Evolutionary conservation across 2,797 vertebrate genomes (phyloP).

Genomic region (Premnoplex brunnescens): DNA sequence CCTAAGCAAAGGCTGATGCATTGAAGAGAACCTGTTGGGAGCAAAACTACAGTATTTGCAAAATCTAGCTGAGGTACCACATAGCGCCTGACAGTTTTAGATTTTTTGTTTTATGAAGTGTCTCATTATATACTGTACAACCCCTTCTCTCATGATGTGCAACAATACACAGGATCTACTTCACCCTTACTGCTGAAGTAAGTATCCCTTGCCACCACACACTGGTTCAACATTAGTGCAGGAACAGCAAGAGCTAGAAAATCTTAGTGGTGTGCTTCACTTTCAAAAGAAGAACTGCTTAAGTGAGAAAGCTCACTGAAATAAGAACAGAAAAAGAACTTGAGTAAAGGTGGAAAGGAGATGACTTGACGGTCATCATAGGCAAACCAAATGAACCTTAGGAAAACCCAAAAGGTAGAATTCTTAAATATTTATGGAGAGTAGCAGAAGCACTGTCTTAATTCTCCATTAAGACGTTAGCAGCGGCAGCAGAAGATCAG

Average conservation of each 20-base stretch:
- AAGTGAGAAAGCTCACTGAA: neutral
- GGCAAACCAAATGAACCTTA: neutral
- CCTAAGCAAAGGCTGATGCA: neutral
- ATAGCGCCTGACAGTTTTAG: rapidly evolving
- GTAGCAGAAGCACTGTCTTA: neutral
- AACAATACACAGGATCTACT: neutral
- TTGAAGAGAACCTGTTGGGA: neutral
- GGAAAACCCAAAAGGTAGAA: neutral
- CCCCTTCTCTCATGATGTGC: neutral
- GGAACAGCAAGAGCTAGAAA: neutral
- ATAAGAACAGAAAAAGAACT: neutral
- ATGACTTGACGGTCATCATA: neutral
- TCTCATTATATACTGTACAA: neutral
- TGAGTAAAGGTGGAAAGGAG: neutral
- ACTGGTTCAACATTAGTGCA: neutral
- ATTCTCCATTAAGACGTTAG: neutral
- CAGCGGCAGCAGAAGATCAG: neutral
- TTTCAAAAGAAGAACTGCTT: neutral
- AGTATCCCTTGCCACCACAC: neutral
- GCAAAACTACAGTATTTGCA: neutral
- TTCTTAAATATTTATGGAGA: neutral
- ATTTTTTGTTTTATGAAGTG: neutral
- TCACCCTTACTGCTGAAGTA: neutral
- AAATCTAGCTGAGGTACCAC: neutral
- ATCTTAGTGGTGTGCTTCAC: neutral